phyloP scores from a whole-genome alignment of 2,888 invertebrate genomes.

The Adelognathus sp. region DNA sequence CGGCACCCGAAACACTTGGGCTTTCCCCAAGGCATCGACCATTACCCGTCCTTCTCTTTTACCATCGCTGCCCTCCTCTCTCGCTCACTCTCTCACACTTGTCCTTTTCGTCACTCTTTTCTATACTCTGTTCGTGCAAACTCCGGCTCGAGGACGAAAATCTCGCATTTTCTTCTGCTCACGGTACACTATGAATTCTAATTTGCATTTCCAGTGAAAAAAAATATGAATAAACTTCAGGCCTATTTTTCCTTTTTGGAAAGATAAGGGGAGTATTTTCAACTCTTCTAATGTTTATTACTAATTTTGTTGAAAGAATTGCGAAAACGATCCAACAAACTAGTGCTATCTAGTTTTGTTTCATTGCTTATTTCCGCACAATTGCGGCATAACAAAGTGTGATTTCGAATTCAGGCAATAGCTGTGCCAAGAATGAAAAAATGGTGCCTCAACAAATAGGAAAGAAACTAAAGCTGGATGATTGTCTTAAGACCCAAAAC shows the following conservation, averaged over 20 bases:
- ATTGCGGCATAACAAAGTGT: too few relatives aligned
- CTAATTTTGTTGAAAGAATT: not conserved
- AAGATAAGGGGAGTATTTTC: not conserved
- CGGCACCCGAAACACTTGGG: slow-evolving; percentile 65
- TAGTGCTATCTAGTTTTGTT: too few relatives aligned
- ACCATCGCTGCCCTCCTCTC: slow-evolving; percentile 19
- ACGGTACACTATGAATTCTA: too few relatives aligned
- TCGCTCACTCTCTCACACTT: not conserved
- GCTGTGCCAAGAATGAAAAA: too few relatives aligned
- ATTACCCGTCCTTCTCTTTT: slow-evolving; percentile 24
- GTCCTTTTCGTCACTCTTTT: slow-evolving; percentile 28
- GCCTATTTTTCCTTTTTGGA: not conserved
- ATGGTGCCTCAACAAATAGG: too few relatives aligned
- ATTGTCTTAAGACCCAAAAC: too few relatives aligned
- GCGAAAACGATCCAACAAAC: not conserved
- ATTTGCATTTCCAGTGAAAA: too few relatives aligned
- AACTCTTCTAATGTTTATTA: not conserved
- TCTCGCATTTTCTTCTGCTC: too few relatives aligned
- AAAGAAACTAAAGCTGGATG: too few relatives aligned
- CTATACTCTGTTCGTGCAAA: not conserved
- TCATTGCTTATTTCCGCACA: too few relatives aligned
- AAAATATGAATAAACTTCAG: too few relatives aligned
- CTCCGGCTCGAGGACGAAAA: not conserved
- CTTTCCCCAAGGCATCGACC: slow-evolving; percentile 61
- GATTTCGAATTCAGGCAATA: too few relatives aligned